phyloP scores from a whole-genome alignment of 2,113 vertebrate species.

The Lagenorhynchus albirostris region DNA sequence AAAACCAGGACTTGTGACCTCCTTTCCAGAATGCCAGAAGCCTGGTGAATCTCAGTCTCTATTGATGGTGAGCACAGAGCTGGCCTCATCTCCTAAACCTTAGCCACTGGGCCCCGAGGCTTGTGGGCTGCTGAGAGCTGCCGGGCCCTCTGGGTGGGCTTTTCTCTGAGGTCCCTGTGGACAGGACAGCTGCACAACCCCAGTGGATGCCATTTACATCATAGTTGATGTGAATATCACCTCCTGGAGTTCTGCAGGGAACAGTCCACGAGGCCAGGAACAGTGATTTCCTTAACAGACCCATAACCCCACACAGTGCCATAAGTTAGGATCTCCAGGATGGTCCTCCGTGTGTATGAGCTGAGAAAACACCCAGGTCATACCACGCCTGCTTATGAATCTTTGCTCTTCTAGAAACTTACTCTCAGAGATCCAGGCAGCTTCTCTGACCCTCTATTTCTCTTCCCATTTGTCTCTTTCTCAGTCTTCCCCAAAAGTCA shows the following conservation, averaged over 20 bases:
- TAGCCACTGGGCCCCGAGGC: not conserved
- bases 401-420: not conserved
- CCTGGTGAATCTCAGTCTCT: not conserved
- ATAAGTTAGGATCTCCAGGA: not conserved
- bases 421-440: not conserved
- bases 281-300: not conserved
- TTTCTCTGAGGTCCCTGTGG: not conserved
- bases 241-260: not conserved
- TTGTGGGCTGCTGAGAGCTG: not conserved
- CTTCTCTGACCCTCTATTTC: not conserved
- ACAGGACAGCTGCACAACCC: too few relatives aligned
- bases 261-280: not conserved
- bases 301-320: not conserved
- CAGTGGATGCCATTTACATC: not conserved
- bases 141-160: not conserved
- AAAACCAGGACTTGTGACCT: not conserved
- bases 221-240: not conserved
- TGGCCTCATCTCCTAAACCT: not conserved
- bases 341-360: not conserved
- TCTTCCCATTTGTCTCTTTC: not conserved
- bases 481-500: not conserved
- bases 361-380: not conserved
- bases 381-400: not conserved
- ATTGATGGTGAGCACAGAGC: not conserved
- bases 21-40: not conserved